phyloP scores from a whole-genome alignment of 2,888 invertebrate genomes.

The Apotomis turbidana region DNA sequence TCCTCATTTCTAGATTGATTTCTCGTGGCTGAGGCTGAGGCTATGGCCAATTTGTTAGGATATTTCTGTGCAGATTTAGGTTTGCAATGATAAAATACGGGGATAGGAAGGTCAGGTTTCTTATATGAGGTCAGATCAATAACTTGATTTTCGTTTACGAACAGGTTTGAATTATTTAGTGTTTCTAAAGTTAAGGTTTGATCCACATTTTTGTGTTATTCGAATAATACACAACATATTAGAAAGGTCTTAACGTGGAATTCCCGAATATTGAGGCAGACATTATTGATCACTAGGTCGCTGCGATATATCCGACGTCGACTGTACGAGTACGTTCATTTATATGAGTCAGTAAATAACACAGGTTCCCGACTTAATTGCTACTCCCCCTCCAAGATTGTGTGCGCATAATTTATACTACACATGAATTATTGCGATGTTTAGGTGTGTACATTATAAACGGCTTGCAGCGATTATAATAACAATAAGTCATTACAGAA shows the following conservation, averaged over 20 bases:
- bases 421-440: slow-evolving; percentile 63
- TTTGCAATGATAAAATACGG: too few species aligned
- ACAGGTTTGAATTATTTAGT: too few species aligned
- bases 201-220: too few species aligned
- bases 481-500: slow-evolving; percentile 15
- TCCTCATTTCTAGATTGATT: too few species aligned
- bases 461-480: slow-evolving; percentile 53
- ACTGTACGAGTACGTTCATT: slow-evolving; percentile 45
- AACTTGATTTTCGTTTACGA: too few species aligned
- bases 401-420: slow-evolving; percentile 68
- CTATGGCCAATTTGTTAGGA: too few species aligned
- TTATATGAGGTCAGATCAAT: too few species aligned
- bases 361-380: slow-evolving; percentile 64
- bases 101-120: too few species aligned
- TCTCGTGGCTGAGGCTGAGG: too few species aligned
- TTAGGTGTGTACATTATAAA: slow-evolving; percentile 53
- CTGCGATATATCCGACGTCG: background rate
- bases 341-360: slow-evolving; percentile 65
- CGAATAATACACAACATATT: too few species aligned
- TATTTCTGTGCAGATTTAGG: too few species aligned
- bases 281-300: slow-evolving; percentile 7
- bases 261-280: background rate
- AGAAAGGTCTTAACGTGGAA: background rate
- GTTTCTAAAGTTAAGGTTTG: too few species aligned
- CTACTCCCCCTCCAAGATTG: slow-evolving; percentile 65